Conservation (phyloP, 2,888 invertebrate genomes). For the Drosophila nr. perissopoda region DNA sequence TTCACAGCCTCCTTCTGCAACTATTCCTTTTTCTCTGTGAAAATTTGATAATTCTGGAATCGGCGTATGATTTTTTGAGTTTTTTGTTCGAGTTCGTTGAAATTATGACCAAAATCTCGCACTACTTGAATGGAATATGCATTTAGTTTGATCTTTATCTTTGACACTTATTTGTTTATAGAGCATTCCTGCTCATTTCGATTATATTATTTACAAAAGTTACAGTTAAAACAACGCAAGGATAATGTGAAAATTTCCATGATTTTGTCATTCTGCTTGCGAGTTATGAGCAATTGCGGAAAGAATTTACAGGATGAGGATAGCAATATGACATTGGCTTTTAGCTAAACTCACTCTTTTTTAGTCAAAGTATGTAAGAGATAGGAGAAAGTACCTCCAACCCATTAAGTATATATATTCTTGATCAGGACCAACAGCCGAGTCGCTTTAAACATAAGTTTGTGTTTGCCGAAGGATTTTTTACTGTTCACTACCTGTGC, state of each 20-base stretch:
- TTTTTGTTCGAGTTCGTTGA: neutral
- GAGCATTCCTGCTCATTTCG: neutral
- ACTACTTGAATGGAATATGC: neutral
- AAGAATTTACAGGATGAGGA: neutral
- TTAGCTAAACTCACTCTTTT: neutral
- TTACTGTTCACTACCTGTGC: too few species aligned
- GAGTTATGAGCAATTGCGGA: neutral
- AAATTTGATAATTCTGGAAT: neutral
- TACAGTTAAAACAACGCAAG: neutral
- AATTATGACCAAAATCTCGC: neutral
- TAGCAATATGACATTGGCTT: neutral
- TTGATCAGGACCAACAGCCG: neutral
- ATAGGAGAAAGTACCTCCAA: neutral
- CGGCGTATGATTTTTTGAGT: neutral
- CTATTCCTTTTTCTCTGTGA: neutral
- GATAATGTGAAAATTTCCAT: neutral
- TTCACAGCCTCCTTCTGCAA: neutral
- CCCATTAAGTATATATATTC: neutral
- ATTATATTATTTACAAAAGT: neutral
- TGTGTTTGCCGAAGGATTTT: too few species aligned
- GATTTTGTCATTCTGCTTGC: neutral
- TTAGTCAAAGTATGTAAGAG: neutral
- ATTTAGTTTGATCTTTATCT: neutral
- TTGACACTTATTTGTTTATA: neutral
- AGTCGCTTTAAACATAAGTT: neutral